These are phyloP conservation scores for Tupiocoris notatus DNA, from an alignment of 2,888 invertebrate species.

Conservation along the genomic window DNA sequence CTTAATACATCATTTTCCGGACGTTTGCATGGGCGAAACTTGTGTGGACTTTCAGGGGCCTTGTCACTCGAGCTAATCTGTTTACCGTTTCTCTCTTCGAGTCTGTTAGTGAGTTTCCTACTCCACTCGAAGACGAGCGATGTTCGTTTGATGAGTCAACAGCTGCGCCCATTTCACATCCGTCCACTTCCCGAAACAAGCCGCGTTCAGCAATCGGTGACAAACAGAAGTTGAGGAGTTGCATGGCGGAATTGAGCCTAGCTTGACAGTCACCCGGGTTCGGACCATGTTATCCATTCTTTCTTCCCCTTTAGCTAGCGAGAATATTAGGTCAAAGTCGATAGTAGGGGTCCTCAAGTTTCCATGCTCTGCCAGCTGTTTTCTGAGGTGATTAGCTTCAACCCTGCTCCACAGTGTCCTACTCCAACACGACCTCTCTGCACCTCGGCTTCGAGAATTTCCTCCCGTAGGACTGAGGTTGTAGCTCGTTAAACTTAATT, in stretches of 20 bases:
- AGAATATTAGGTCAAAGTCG: not conserved
- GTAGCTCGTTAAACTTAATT: conserved; percentile 33
- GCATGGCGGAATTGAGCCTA: not conserved
- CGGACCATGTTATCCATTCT: not conserved
- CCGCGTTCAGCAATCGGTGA: not conserved
- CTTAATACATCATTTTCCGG: too few species aligned
- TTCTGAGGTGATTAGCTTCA: not conserved
- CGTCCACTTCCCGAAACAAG: too few species aligned
- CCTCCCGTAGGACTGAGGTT: conserved; percentile 6
- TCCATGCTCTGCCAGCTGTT: not conserved
- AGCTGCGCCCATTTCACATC: too few species aligned
- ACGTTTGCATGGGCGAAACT: too few species aligned
- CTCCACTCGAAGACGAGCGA: too few species aligned
- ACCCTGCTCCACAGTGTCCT: not conserved
- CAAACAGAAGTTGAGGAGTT: not conserved
- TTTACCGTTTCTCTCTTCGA: too few species aligned
- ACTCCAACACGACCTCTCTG: not conserved
- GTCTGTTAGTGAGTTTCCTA: too few species aligned
- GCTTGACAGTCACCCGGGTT: not conserved
- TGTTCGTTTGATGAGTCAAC: too few species aligned
- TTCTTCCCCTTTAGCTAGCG: not conserved
- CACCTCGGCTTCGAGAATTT: not conserved
- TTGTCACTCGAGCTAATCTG: too few species aligned
- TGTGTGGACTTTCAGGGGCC: too few species aligned
- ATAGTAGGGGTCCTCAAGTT: not conserved